These are phyloP conservation scores for Eubasilissa regina DNA, from an alignment of 1,140 invertebrate species.

Conservation along the genomic window DNA sequence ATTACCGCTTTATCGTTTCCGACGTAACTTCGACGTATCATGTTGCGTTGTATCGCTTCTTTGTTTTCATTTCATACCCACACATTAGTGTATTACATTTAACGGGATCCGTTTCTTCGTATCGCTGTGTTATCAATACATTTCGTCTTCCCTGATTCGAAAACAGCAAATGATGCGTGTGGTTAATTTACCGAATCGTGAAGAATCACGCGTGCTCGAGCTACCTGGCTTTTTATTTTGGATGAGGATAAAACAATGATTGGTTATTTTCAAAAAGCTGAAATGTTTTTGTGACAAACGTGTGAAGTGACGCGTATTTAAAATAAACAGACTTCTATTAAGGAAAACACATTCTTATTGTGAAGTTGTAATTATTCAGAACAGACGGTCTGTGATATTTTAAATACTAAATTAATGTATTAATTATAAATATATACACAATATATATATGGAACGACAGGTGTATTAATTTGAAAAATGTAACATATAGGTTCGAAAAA, in stretches of 20 bases:
- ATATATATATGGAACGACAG: too few species aligned
- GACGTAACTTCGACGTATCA: constrained; percentile 4
- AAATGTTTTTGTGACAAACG: too few species aligned
- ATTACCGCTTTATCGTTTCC: not conserved
- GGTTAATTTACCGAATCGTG: constrained; percentile 12
- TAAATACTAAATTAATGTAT: too few species aligned
- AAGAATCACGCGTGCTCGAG: constrained; percentile 1
- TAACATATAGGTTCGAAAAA: too few species aligned
- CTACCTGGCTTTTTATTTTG: not conserved
- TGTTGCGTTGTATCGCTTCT: not conserved
- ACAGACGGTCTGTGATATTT: too few species aligned
- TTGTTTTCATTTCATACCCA: constrained; percentile 9
- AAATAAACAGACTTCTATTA: too few species aligned
- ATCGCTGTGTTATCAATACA: not conserved
- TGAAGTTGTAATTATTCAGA: too few species aligned
- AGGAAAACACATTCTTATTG: too few species aligned
- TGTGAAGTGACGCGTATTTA: too few species aligned
- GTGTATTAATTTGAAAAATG: too few species aligned
- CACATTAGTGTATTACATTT: constrained; percentile 3
- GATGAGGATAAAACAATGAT: not conserved
- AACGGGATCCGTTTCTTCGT: not conserved
- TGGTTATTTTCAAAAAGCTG: too few species aligned
- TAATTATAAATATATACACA: too few species aligned
- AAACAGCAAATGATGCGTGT: constrained; percentile 4
- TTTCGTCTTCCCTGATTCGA: constrained; percentile 9